These are phyloP conservation scores for Theristicus caerulescens DNA, from an alignment of 2,113 vertebrate genomes.

Conservation along the genomic window DNA sequence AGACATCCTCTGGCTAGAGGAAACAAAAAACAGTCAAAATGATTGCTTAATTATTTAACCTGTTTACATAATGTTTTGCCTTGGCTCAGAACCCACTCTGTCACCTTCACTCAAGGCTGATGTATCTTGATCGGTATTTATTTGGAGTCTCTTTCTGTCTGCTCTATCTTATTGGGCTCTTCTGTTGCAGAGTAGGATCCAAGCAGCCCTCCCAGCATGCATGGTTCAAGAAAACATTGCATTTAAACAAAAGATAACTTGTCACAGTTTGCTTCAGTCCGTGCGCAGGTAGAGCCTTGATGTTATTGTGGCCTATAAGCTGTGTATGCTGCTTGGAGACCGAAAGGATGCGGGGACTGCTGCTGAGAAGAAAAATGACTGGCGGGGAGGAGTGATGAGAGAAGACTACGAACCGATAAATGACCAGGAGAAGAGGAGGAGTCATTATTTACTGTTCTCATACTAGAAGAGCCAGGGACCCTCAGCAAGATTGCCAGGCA, in stretches of 20 bases:
- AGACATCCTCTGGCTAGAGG: not conserved
- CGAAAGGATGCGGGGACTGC: not conserved
- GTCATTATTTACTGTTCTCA: not conserved
- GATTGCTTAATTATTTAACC: not conserved
- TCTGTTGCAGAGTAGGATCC: not conserved
- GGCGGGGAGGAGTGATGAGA: not conserved
- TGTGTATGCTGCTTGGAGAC: not conserved
- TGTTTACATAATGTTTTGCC: not conserved
- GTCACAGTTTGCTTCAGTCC: not conserved
- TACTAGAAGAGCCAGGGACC: not conserved
- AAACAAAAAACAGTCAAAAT: not conserved
- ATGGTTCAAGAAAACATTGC: not conserved
- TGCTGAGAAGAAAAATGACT: not conserved
- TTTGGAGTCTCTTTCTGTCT: not conserved
- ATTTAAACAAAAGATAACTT: not conserved
- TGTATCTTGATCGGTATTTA: not conserved
- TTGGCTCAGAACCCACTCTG: not conserved
- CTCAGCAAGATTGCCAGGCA: not conserved
- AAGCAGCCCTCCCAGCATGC: not conserved
- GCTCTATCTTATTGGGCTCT: not conserved
- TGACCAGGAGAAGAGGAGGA: not conserved
- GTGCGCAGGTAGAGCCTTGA: not conserved
- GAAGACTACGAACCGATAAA: not conserved
- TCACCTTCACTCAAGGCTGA: not conserved
- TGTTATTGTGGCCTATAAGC: not conserved